Evolutionary conservation across 2,888 invertebrate species (phyloP), one percentile per base, ranked within the genome.

Genomic region (Dynastes maya): DNA sequence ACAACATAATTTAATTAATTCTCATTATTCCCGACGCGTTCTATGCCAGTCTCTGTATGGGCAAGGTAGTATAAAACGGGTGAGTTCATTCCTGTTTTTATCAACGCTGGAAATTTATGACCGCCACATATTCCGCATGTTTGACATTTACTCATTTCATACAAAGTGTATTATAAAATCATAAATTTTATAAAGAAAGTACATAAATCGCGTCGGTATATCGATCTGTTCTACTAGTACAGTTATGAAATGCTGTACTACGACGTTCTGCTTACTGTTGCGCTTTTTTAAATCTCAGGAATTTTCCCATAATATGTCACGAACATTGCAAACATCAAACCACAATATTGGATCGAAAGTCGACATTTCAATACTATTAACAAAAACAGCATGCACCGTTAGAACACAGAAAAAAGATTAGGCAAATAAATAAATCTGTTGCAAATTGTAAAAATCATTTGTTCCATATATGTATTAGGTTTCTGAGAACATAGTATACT

Each of bases 21-120:
- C 83, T 83, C 83, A 83, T 84, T 84, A 84, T 84, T 84, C 83
- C 79, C 80, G 80, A 80, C 82, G 82, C 84, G 83, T 84, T 81
- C 80, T 80, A 82, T 82, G 81, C 81, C 81, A 82, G 82, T 79
- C 81, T 83, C 77, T 81, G 82, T 83, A 80, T 83, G 82, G 82
- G 82, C 83, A 83, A 83, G 82, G 82, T 80, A 80, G 79, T 81
- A 80, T 79, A 80, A 83, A 83, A 83, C 82, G 80, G 81, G 82
- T 81, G 82, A 79, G 82, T 81, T 82, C 79, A 80, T 81, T 82
- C 80, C 79, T 78, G 80, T 81, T 81, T 81, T 82, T 82, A 80
- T 78, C 58, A 79, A 65, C 72, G 37, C 53, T 72, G 74, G 40
- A 78, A 78, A 78, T 78, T 78, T 78, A 78, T 78, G 65, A 45